Conservation (phyloP, 2,113 vertebrate genomes). For the Puffinus mauretanicus region DNA sequence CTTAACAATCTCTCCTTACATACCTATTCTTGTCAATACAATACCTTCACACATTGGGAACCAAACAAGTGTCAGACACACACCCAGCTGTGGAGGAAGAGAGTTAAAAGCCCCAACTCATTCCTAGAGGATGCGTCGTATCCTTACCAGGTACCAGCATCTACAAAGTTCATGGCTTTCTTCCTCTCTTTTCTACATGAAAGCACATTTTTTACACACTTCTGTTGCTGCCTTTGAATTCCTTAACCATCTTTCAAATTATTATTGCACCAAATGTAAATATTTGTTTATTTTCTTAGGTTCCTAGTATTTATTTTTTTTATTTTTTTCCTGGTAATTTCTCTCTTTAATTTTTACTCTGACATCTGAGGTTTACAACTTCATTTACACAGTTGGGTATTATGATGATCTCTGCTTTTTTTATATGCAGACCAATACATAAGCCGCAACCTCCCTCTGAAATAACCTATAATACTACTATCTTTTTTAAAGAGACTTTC, state of each 20-base stretch:
- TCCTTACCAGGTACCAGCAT: not conserved
- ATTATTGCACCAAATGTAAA: not conserved
- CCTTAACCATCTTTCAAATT: not conserved
- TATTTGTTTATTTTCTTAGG: not conserved
- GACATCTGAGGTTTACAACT: not conserved
- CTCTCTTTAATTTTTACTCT: not conserved
- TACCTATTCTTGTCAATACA: not conserved
- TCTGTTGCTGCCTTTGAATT: not conserved
- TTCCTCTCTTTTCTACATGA: not conserved
- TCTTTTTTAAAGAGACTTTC: not conserved
- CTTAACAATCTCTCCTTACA: not conserved
- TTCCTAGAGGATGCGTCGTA: not conserved
- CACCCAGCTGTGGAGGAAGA: fast-evolving
- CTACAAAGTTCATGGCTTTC: not conserved
- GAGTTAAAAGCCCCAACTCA: not conserved
- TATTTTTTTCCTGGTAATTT: not conserved
- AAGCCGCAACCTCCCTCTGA: not conserved
- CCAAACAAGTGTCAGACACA: not conserved
- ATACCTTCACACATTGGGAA: not conserved
- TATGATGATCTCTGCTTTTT: not conserved
- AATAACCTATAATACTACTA: not conserved
- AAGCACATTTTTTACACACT: not conserved
- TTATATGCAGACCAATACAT: not conserved
- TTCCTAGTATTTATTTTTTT: not conserved
- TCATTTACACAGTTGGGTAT: not conserved